phyloP scores from a whole-genome alignment of 2,113 vertebrate species.

The Panthera leo region DNA sequence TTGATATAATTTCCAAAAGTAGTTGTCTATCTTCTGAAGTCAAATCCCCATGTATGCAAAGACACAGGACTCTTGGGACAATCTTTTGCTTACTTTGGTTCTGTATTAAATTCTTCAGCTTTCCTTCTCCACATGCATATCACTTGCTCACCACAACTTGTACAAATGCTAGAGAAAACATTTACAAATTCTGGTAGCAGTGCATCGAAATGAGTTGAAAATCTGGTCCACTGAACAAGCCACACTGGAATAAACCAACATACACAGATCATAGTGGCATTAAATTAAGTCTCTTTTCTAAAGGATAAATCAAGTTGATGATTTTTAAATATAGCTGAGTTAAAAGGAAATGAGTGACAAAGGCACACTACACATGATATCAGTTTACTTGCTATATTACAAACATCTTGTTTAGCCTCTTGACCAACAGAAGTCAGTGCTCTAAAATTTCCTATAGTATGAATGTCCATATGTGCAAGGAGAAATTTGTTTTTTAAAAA shows the following conservation, averaged over 20 bases:
- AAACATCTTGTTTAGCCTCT: neutral
- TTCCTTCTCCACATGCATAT: neutral
- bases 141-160: conserved; percentile 6
- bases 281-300: conserved; percentile 11
- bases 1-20: conserved; percentile 45
- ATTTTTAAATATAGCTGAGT: conserved; percentile 37
- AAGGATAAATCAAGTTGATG: conserved; percentile 28
- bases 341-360: conserved; percentile 44
- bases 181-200: conserved; percentile 42
- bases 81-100: conserved; percentile 42
- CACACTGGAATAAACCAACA: conserved; percentile 42
- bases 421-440: conserved; percentile 4
- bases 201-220: conserved; percentile 39
- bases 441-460: neutral
- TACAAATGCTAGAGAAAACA: conserved; percentile 49
- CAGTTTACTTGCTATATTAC: conserved; percentile 25
- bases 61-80: neutral
- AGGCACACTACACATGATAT: neutral
- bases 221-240: conserved; percentile 2
- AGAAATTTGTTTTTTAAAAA: conserved; percentile 37
- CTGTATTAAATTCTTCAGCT: neutral
- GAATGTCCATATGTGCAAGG: neutral
- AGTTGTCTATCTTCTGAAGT: conserved; percentile 16
- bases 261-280: neutral
- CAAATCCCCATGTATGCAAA: conserved; percentile 28